phyloP scores from a whole-genome alignment of 1,140 invertebrate genomes.

The Drosophila leontia region DNA sequence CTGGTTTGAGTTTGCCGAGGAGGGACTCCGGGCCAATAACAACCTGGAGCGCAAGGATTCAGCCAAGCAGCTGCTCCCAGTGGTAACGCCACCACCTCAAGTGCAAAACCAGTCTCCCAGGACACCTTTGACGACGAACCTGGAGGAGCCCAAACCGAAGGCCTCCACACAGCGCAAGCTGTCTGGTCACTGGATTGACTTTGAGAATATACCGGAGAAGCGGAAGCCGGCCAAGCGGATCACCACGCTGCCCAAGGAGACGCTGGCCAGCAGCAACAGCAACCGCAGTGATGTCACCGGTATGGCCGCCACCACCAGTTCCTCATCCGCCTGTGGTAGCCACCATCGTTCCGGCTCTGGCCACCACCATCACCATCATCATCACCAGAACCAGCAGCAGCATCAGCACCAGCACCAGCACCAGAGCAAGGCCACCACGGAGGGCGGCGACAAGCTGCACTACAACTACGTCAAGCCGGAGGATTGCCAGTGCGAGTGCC shows the following conservation, averaged over 20 bases:
- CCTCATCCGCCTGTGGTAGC: conserved; percentile 67
- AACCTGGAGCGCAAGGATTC: conserved; percentile 80
- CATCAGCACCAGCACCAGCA: conserved; percentile 58
- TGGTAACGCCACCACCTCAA: conserved; percentile 31
- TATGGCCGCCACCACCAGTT: conserved; percentile 49
- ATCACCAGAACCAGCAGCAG: conserved; percentile 66
- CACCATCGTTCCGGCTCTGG: conserved; percentile 45
- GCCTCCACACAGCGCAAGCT: conserved; percentile 76
- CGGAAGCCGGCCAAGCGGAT: conserved; percentile 92
- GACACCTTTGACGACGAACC: conserved; percentile 80
- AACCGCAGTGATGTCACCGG: conserved; percentile 17
- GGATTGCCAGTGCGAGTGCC: conserved; percentile 93
- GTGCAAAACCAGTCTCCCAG: not conserved
- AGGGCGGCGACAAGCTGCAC: conserved; percentile 82
- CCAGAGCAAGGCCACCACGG: conserved; percentile 33
- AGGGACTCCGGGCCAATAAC: conserved; percentile 85
- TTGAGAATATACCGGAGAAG: conserved; percentile 93
- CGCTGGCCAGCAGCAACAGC: conserved; percentile 47
- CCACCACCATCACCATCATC: conserved; percentile 51
- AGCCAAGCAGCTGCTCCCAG: conserved; percentile 66
- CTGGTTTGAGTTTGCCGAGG: conserved; percentile 89
- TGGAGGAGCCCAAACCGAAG: conserved; percentile 67
- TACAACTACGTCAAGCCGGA: conserved; percentile 93
- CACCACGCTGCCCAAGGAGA: conserved; percentile 89
- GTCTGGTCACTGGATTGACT: conserved; percentile 91